Base-by-base conservation (phyloP, 2,797 vertebrate genomes). In the Chelonia mydas region DNA sequence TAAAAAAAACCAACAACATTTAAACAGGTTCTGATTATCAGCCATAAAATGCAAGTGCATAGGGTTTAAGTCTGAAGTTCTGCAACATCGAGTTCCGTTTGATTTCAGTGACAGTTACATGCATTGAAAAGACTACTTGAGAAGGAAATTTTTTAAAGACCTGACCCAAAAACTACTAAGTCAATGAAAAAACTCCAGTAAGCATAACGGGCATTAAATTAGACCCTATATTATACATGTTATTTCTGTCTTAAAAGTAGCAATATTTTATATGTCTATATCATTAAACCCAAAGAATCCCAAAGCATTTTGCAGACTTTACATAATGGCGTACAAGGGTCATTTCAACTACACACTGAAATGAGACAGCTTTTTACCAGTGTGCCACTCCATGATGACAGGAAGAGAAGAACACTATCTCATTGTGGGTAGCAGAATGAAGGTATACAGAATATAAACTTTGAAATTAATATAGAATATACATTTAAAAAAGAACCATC, bases 141-240 rank as follows among this genome's bases (percentile, higher is more conserved):
- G 49, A 81, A 11, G 84, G 49, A 91, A 89, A 90, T 89, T 80
- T 82, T 83, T 28, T 7, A 89, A 92, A 59, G 93, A 81, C 28
- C 33, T 86, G 94, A 89, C 93, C 95, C 84, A 90, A 87, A 96
- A 94, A 86, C 92, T 88, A n/a, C 33, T 37, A 86, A 61, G 78
- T 9, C 87, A 83, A 94, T 78, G 33, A 85, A 53, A 59, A 78
- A 55, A 12, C 0, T 1, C 78, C 89, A 87, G 47, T 76, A 74
- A 92, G 77, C 17, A 6, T 92, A 54, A 41, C 49, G 87, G 91
- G 27, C 53, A 33, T 1, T 92, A 86, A 74, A 78, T 86, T 10
- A 84, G 12, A 49, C 45, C 33, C 45, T 27, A 47, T 76, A 49
- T 79, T 13, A 93, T 92, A 27, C 83, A 47, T 86, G 85, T 49